Base-by-base conservation (phyloP, 1,140 invertebrate genomes). In the Heliconius melpomene region DNA sequence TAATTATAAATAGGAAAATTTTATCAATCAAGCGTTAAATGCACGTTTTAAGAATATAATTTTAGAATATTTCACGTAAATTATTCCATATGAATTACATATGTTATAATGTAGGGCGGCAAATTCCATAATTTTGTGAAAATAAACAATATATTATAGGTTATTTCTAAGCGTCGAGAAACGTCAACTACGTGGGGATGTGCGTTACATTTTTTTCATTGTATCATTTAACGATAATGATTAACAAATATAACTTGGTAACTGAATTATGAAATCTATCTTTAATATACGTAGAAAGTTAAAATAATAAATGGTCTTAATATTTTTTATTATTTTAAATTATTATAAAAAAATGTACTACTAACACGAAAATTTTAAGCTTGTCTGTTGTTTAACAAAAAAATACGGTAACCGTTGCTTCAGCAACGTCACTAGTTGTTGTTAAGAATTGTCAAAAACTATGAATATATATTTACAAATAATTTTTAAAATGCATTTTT, bases 131-230 rank as follows among this genome's bases (percentile, higher is more conserved):
- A n/a, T 29, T 66, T 29, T 23, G 23, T 75, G 71, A 85, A 83
- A 85, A 88, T 85, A 89, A 89, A 88, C 85, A 88, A 87, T 54
- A n/a, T 38, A 46, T 84, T 85, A 83, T 82, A 88, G 87, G 87
- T 88, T 88, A 88, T 83, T 72, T 76, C 20, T 23, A 80, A 83
- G 84, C 83, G 79, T 86, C 82, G 79, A 87, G 77, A 86, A 83
- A 85, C 75, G 82, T 86, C 83, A 86, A 77, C 54, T 54, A 71
- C n/a, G 23, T 80, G 78, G 80, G 46, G 80, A 75, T 77, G 79
- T 75, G 72, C 72, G 60, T 73, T 60, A 23, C 52, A 77, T 26
- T 40, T 71, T 60, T 66, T 73, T 29, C 18, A 36, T 32, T 36
- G 26, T 46, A 26, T 54, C 70, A 79, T 74, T 79, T 82, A 76